These are phyloP conservation scores for Chionodraco myersi DNA, from an alignment of 2,113 vertebrate genomes.

Conservation along the genomic window DNA sequence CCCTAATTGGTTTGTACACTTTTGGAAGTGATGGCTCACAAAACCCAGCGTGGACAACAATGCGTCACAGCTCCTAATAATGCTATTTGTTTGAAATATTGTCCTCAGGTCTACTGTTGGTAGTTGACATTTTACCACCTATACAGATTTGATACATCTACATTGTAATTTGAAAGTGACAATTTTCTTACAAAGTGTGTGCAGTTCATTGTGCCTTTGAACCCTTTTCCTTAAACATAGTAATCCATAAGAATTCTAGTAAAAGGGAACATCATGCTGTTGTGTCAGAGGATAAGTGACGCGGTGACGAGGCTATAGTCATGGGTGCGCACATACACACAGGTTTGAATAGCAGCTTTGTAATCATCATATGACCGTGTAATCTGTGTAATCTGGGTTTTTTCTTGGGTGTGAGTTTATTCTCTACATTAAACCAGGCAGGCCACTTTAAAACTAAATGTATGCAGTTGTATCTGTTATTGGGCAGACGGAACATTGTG, in stretches of 20 bases:
- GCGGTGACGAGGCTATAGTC: slow-evolving; percentile 17
- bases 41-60: not conserved
- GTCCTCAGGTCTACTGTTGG: not conserved
- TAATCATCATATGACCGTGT: slow-evolving; percentile 56
- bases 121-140: not conserved
- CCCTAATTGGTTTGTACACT: slow-evolving; percentile 64
- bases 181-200: no score
- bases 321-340: slow-evolving; percentile 29
- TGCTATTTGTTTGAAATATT: not conserved
- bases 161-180: not conserved
- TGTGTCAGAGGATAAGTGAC: slow-evolving; percentile 3
- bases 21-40: slow-evolving; percentile 28
- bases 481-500: slow-evolving; percentile 4
- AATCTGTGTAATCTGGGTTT: slow-evolving; percentile 39
- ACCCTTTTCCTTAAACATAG: not conserved
- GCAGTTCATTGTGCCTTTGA: not conserved
- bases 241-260: not conserved
- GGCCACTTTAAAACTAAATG: not conserved
- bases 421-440: not conserved
- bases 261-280: not conserved
- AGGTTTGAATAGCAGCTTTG: slow-evolving; percentile 58
- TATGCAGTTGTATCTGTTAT: not conserved
- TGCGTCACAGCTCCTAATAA: not conserved
- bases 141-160: not conserved
- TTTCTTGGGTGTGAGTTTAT: slow-evolving; percentile 4